A percentile compares a stretch with the other conserved stretches of the same genome.
phyloP scores from a whole-genome alignment of 1,140 invertebrate genomes.

The Zaprionus nigranus region DNA sequence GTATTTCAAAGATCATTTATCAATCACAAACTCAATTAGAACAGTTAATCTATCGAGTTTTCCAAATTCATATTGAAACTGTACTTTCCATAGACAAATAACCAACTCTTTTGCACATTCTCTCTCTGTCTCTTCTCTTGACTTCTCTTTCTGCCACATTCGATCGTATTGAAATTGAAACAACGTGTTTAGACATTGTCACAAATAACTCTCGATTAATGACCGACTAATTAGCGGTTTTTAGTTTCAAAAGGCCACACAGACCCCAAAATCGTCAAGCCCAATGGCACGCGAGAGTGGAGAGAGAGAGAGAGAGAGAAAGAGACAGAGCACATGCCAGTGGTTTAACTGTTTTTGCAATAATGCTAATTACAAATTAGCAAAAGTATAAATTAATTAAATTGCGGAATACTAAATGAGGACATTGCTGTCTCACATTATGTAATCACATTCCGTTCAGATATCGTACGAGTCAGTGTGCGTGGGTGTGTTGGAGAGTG shows the following conservation, averaged over 20 bases:
- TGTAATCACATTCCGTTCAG: slow-evolving; percentile 39
- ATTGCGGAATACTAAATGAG: slow-evolving; percentile 39
- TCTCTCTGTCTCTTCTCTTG: background rate
- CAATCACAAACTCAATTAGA: no score
- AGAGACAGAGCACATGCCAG: slow-evolving; percentile 24
- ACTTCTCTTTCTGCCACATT: background rate
- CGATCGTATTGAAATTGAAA: background rate
- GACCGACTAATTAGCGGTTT: slow-evolving; percentile 62
- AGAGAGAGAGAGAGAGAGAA: background rate
- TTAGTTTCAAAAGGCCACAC: slow-evolving; percentile 19
- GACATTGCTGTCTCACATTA: slow-evolving; percentile 37
- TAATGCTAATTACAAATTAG: slow-evolving; percentile 60
- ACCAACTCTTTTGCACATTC: background rate
- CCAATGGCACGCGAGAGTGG: slow-evolving; percentile 2
- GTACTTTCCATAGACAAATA: no score
- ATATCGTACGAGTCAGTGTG: background rate
- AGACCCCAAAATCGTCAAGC: slow-evolving; percentile 17
- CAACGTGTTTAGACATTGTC: background rate
- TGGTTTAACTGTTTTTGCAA: slow-evolving; percentile 32
- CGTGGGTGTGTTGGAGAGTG: background rate
- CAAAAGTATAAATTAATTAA: slow-evolving; percentile 64
- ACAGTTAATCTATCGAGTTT: no score
- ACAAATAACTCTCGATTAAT: slow-evolving; percentile 33
- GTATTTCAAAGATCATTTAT: no score
- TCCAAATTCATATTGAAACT: no score